Evolutionary conservation across 2,797 vertebrate species (phyloP).

Genomic region (Mionectes olivaceus): DNA sequence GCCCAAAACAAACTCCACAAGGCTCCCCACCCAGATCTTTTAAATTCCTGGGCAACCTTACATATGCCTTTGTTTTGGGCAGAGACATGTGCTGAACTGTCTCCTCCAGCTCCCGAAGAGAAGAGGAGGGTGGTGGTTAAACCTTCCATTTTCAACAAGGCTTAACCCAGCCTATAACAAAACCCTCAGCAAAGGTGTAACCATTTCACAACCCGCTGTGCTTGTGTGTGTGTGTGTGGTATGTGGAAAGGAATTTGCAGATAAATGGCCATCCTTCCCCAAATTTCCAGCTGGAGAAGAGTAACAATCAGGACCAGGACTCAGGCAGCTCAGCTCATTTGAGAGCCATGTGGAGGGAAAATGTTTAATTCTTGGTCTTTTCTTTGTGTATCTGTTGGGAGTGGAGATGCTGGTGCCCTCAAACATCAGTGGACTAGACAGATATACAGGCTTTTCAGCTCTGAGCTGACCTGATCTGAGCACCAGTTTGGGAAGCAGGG

Average conservation of each 20-base stretch:
- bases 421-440: not conserved
- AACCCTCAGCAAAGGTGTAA: not conserved
- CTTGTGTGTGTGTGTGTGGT: not conserved
- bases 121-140: conserved; percentile 12
- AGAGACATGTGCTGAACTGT: conserved; percentile 54
- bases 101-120: not conserved
- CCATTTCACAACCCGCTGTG: not conserved
- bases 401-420: not conserved
- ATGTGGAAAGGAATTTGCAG: not conserved
- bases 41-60: conserved; percentile 62
- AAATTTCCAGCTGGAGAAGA: not conserved
- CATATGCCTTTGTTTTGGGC: conserved; percentile 56
- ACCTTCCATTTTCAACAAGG: not conserved
- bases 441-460: not conserved
- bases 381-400: not conserved
- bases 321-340: not conserved
- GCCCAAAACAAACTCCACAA: conserved; percentile 48
- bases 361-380: not conserved
- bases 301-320: not conserved
- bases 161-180: not conserved
- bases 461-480: not conserved
- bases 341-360: not conserved
- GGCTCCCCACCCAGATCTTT: conserved; percentile 64
- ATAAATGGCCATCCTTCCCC: not conserved
- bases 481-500: not conserved